Base-by-base conservation (phyloP, 2,797 vertebrate genomes). In the Gastrophryne carolinensis region DNA sequence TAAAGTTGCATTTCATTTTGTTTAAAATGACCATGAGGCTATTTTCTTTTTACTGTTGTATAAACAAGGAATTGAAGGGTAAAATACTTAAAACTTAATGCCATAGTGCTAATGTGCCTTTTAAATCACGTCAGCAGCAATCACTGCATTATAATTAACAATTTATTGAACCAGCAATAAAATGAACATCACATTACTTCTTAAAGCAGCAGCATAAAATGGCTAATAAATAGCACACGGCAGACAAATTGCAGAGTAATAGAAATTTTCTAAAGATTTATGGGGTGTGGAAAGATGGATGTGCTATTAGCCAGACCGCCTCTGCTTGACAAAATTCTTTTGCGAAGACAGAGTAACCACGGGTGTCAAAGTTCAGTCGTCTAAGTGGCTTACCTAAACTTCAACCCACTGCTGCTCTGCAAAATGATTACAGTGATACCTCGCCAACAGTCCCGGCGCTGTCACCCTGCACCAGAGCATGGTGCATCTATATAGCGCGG, bases 71-170 rank as follows among this genome's bases (percentile, higher is more conserved):
- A 90, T 81, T 89, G 89, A 90, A 91, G 91, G 90, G 88, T 91
- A 90, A 92, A 92, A 92, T 91, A 92, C 89, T 92, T 92, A 92
- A 93, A 92, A 92, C 88, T 90, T 91, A 93, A 91, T 91, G 90
- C 87, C 90, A 91, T 90, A 91, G 89, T 90, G 89, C 88, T 93
- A 92, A 92, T 93, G 91, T 88, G 88, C 85, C 90, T 92, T 92
- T 91, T 93, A 93, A 93, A 93, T 93, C 91, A 93, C 88, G 87
- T 93, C 91, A 91, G 90, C 91, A 88, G 90, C 91, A 91, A 93
- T 93, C 90, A 91, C 90, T 90, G 89, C 90, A 91, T 92, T 92
- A 91, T 93, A 92, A 92, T 93, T 92, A 93, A 93, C 91, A 93
- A 92, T 93, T 91, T 92, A 92, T 91, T 92, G 90, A 91, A 92